Evolutionary conservation across 1,140 invertebrate genomes (phyloP).

Genomic region (Ectropis grisescens): DNA sequence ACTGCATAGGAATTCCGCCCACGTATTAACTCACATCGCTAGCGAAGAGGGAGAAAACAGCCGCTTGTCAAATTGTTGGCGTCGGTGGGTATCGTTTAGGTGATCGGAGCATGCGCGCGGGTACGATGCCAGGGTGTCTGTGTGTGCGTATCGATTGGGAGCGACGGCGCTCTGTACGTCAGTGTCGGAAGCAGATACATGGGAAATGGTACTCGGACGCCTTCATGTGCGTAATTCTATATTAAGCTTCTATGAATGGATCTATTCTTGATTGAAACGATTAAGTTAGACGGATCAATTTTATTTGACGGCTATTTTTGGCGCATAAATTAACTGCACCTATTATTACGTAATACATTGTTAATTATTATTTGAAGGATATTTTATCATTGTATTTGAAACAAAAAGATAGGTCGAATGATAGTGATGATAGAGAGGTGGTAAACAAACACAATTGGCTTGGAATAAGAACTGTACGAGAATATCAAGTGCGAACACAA

Average conservation of each 20-base stretch:
- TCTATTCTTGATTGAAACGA: constrained; percentile 12
- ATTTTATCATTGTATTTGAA: too few relatives aligned
- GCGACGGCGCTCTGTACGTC: constrained; percentile 40
- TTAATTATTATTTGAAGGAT: too few relatives aligned
- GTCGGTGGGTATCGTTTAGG: constrained; percentile 24
- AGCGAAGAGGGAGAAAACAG: constrained; percentile 24
- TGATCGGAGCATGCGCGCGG: constrained; percentile 40
- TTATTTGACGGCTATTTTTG: too few relatives aligned
- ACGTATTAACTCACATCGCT: constrained; percentile 24
- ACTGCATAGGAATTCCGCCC: constrained; percentile 17
- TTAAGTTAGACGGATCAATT: too few relatives aligned
- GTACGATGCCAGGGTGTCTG: constrained; percentile 16
- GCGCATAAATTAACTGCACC: too few relatives aligned
- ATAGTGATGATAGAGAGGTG: too few relatives aligned
- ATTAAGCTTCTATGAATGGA: constrained; percentile 41
- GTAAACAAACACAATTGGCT: too few relatives aligned
- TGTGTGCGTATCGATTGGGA: constrained; percentile 59
- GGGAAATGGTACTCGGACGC: constrained; percentile 15
- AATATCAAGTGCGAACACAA: too few relatives aligned
- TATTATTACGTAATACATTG: too few relatives aligned
- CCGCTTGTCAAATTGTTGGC: constrained; percentile 24
- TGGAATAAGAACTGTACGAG: too few relatives aligned
- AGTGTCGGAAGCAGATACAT: constrained; percentile 34
- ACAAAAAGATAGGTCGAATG: too few relatives aligned
- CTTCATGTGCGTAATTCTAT: constrained; percentile 35